Base-by-base conservation (phyloP, 35 echinoderm and acorn worm genomes). In the Amphiura filiformis region DNA sequence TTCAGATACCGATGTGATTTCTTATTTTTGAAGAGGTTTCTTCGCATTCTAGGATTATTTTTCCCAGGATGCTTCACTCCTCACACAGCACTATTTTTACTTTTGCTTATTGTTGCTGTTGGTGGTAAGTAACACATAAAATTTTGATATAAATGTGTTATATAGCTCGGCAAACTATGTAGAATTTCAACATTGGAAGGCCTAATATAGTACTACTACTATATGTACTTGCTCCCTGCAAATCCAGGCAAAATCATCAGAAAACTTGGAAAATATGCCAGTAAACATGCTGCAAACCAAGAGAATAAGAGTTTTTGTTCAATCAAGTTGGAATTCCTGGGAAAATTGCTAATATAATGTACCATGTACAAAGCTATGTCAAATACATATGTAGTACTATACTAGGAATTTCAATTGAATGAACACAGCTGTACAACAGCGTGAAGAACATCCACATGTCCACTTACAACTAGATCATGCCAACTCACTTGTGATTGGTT, bases 21-120 rank as follows among this genome's bases (percentile, higher is more conserved):
- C 20, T 39, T 91, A 40, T 91, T 91, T 76, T 36, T 91, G 65
- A 91, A 78, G 49, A 47, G 89, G 28, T 42, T 91, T 61, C 32
- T 35, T 34, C 22, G 76, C 30, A 91, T 91, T 75, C 78, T 91
- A 32, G 79, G 31, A 76, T 39, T 91, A 34, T 79, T 91, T 65
- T 91, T 91, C 76, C 89, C 89, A 35, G 70, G 65, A 36, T 78
- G 30, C 17, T 0, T 78, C 30, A 84, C 89, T 56, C 76, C 76
- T 22, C 82, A 84, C n/a, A 49, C 52, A 37, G 82, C 75, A 0
- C 38, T 91, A 31, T 91, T 91, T 38, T 75, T 91, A 1, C 76
- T 91, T 39, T 70, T 91, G 76, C 75, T 91, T 38, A 7, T 91
- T 38, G 89, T 91, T 31, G 65, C 89, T 35, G 34, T 84, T 44